Evolutionary conservation across 2,888 invertebrate species (phyloP), one percentile per base, ranked within the genome.

Genomic region (Agrypnus murinus): DNA sequence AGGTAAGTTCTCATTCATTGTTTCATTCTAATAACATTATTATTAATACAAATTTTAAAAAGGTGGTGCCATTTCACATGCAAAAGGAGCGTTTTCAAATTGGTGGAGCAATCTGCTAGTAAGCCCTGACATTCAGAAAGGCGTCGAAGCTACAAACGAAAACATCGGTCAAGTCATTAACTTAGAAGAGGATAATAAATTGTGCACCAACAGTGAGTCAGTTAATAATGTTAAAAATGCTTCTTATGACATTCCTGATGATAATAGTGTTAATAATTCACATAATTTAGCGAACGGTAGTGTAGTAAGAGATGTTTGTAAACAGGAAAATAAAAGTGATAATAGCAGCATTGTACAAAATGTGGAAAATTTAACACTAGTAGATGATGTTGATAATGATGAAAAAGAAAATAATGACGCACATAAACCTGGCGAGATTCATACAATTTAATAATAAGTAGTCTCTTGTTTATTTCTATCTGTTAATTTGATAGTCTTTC

Each of bases 31-130:
- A 1, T n/a, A 36, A 36, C 14, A 15, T 45, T 1, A 12, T 12
- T 45, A 8, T 87, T n/a, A n/a, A n/a, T n/a, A n/a, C n/a, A n/a
- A n/a, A n/a, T n/a, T n/a, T 2, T 86, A 85, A 12, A 84, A 86
- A 87, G 94, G 95, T 77, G 96, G 95, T 34, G 96, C 95, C 46
- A 86, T 96, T 71, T 92, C 94, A n/a, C 94, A 95, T 85, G 96
- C 96, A 50, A 93, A 92, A 82, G 95, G 95, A 12, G 95, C 95
- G 0, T 90, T 96, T 60, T 92, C 94, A 0, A 94, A 90, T 81
- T 95, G 95, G 95, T 95, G 95, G 95, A 93, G 90, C 79, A 91
- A 92, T 25, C 86, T 93, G 55, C 87, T 91, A 14, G 87, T 89
- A 15, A 89, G 88, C 73, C 84, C 86, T 0, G 86, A 86, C 63